Evolutionary conservation across 2,888 invertebrate species (phyloP).

Genomic region (Dasysyrphus albostriatus): DNA sequence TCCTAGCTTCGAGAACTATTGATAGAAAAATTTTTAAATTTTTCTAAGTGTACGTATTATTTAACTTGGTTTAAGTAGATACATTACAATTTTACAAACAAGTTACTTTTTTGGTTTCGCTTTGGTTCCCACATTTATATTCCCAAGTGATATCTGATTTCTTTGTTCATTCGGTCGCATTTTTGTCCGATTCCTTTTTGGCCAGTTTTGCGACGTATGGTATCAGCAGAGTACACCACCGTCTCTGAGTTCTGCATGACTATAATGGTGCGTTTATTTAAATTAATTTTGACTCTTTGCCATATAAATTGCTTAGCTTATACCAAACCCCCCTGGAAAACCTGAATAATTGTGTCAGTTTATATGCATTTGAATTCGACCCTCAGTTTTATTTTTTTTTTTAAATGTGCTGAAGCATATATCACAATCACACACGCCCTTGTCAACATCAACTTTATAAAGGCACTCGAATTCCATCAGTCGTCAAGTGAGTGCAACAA

Average conservation of each 20-base stretch:
- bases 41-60: constrained; percentile 10
- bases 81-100: constrained; percentile 18
- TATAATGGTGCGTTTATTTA: constrained; percentile 54
- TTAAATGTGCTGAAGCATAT: constrained; percentile 63
- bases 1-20: background rate
- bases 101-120: constrained; percentile 12
- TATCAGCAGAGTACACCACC: background rate
- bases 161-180: constrained; percentile 11
- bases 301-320: constrained; percentile 46
- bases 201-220: background rate
- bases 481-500: constrained; percentile 65
- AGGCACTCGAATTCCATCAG: constrained; percentile 11
- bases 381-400: constrained; percentile 2
- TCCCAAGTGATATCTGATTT: constrained; percentile 49
- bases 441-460: constrained; percentile 8
- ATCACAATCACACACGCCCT: constrained; percentile 72
- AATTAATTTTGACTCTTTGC: constrained; percentile 63
- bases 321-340: constrained; percentile 29
- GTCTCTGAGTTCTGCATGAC: constrained; percentile 19
- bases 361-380: constrained; percentile 27
- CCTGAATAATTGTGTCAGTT: constrained; percentile 44
- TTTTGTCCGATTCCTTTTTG: constrained; percentile 43
- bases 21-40: background rate
- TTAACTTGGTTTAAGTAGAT: background rate
- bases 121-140: constrained; percentile 71